A percentile compares a stretch with the other conserved stretches of the same genome.
Conservation (phyloP, 2,113 vertebrate species). For the Lathamus discolor region DNA sequence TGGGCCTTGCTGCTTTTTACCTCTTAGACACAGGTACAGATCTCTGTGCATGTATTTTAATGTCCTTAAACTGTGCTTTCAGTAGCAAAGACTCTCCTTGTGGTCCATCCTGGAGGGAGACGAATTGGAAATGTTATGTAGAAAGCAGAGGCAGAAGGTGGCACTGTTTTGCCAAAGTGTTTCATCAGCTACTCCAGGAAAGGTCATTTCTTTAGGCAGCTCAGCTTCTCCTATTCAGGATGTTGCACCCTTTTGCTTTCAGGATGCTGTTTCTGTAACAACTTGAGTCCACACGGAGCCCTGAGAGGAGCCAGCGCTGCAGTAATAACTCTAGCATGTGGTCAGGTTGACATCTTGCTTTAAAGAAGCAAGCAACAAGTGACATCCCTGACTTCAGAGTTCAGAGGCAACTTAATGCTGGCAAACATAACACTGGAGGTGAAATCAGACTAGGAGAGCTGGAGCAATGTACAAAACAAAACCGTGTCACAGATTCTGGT, state of each 20-base stretch:
- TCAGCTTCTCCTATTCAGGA: not conserved
- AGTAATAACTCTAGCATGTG: accelerated
- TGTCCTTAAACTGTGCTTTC: not conserved
- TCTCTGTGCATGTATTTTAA: not conserved
- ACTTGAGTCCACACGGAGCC: not conserved
- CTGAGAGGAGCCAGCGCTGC: not conserved
- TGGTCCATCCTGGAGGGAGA: not conserved
- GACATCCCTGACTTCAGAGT: not conserved
- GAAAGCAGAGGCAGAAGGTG: not conserved
- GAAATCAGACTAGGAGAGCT: not conserved
- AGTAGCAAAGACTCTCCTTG: not conserved
- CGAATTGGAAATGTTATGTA: not conserved
- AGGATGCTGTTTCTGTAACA: not conserved
- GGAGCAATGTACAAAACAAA: not conserved
- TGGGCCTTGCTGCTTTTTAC: not conserved
- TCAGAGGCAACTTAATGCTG: not conserved
- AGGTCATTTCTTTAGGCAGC: not conserved
- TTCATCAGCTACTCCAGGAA: not conserved
- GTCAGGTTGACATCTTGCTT: not conserved
- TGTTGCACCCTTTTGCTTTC: not conserved
- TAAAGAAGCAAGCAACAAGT: not conserved
- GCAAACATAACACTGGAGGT: not conserved
- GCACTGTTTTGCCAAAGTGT: not conserved
- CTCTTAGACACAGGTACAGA: not conserved
- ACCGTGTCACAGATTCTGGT: not conserved